Base-by-base conservation (phyloP, 1,140 invertebrate genomes). In the Diorhabda carinulata region DNA sequence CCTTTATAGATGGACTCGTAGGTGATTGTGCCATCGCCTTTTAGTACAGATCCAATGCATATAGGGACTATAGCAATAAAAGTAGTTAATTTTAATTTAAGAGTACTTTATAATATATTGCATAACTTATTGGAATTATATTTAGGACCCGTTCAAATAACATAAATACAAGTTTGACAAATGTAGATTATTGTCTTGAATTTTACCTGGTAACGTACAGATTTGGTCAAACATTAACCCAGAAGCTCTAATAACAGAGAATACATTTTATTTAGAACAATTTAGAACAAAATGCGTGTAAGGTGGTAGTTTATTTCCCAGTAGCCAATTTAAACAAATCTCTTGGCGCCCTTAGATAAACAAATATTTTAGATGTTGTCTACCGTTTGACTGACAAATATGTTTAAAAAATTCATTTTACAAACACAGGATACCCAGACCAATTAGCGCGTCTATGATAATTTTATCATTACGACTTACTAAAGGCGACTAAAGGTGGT, bases 351-450 rank as follows among this genome's bases (percentile, higher is more conserved):
- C n/a, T 10, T 42, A 10, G 6, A 10, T 42, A 60, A 60, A 60
- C 58, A 60, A 60, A 60, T 10, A 60, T 60, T 60, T 52, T 52
- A 52, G 47, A 52, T n/a, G 47, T 52, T 52, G 47, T 52, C 47
- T 52, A 52, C 47, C 10, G 41, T 60, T 60, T 42, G 10, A 60
- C n/a, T 3, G 58, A 42, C 58, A 60, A 60, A 60, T 60, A 60
- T 60, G 6, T 60, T 10, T 52, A 52, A 52, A 52, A 52, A 52
- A 2, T 52, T 52, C 47, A 8, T 52, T 52, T 52, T 60, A 25
- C 58, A 42, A 60, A 42, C 58, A 25, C 58, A 60, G 10, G 58
- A 42, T 60, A 42, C 58, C 58, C 41, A 10, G 58, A 25, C 58
- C 58, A 60, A 60, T 60, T 60, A 60, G 58, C 8, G 58, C 58